These are phyloP conservation scores for Nomada goodeniana DNA, from an alignment of 2,888 invertebrate species.

Conservation along the genomic window DNA sequence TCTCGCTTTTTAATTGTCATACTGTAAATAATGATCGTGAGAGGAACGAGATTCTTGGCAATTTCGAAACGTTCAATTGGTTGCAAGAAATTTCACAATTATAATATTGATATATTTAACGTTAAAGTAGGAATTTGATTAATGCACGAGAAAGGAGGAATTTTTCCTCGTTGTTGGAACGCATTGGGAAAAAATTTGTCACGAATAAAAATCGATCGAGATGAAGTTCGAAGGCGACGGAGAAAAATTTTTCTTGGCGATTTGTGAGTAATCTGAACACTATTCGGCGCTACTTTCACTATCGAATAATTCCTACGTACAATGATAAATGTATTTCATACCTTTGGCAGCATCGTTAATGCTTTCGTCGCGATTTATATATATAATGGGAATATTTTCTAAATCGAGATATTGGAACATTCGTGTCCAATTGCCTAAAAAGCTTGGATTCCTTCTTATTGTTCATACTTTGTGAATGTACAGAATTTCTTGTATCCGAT, in stretches of 20 bases:
- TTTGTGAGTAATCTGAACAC: conserved; percentile 36
- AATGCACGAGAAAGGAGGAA: too few species aligned
- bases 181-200: too few species aligned
- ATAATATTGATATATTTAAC: too few species aligned
- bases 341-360: conserved; percentile 49
- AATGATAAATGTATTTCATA: conserved; percentile 36
- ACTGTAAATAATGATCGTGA: neutral
- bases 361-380: conserved; percentile 22
- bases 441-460: conserved; percentile 10
- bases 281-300: conserved; percentile 47
- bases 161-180: neutral
- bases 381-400: neutral
- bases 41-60: neutral
- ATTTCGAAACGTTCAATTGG: too few species aligned
- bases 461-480: neutral
- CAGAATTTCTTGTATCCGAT: neutral
- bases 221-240: too few species aligned
- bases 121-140: too few species aligned
- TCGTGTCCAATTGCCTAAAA: neutral
- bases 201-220: too few species aligned
- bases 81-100: too few species aligned
- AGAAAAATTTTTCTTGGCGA: neutral
- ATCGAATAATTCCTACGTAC: conserved; percentile 50
- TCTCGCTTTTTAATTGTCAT: neutral
- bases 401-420: neutral